Base-by-base conservation (phyloP, 2,113 vertebrate species). In the Trichechus manatus region DNA sequence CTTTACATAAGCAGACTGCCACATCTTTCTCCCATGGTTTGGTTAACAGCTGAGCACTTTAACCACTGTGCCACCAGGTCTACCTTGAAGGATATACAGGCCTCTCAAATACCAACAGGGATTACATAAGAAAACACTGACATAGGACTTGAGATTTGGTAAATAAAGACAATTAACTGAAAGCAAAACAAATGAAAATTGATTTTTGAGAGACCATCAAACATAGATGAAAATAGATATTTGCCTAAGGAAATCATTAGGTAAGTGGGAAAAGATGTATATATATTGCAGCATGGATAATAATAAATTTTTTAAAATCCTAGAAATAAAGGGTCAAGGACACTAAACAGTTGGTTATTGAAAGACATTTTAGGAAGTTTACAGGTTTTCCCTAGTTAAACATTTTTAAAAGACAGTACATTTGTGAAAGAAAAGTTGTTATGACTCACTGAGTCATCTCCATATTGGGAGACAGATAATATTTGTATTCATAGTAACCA, bases 361-460 rank as follows among this genome's bases (percentile, higher is more conserved):
- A 96, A 22, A 90, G 27, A 3, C 23, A 25, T 85, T 56, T 50
- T 47, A 22, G 90, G 84, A 92, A 81, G 29, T 29, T 72, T 83
- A 80, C 25, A 22, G 42, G 22, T 53, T 82, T 89, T 68, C 4
- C 1, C 2, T 20, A 33, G 23, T 25, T 89, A 74, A 79, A 82
- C 27, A 84, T 6, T 68, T 80, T 80, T 50, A 88, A 78, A 75
- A 42, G 4, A 4, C 70, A 50, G 25, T 85, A 6, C 14, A 66
- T 87, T 92, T 92, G 6, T 61, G 29, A 85, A 85, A 59, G 75
- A 89, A 94, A 94, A 81, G 36, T 56, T 84, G 6, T 10, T 25
- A 8, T 74, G 36, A 95, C 44, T 96, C 13, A 3, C 23, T 31
- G 29, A 94, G 20, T 92, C 59, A 77, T 87, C 6, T 42, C 17